Conservation (phyloP, 2,113 vertebrate species). For the Hoplias malabaricus region DNA sequence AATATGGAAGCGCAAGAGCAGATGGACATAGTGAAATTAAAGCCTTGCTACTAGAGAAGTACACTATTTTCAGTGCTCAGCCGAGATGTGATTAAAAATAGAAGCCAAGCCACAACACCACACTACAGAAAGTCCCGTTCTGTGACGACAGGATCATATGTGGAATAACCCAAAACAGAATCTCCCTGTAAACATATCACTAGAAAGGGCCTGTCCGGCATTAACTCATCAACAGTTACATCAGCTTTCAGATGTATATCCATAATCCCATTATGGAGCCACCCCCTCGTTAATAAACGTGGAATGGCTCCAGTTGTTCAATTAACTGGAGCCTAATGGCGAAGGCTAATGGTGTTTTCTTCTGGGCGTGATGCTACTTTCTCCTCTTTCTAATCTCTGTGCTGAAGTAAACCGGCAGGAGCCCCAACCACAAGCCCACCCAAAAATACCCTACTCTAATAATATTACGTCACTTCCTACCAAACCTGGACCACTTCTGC, state of each 20-base stretch:
- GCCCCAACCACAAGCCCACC: neutral
- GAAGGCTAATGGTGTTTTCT: neutral
- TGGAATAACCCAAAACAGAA: neutral
- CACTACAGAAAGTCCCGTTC: neutral
- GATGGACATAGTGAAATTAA: neutral
- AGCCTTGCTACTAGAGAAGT: neutral
- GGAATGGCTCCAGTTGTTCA: neutral
- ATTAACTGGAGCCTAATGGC: neutral
- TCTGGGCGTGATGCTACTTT: neutral
- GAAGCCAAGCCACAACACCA: neutral
- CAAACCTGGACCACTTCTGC: neutral
- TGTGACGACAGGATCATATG: neutral
- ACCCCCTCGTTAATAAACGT: neutral
- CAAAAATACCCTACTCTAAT: neutral
- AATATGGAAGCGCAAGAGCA: neutral
- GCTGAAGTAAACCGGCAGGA: slow-evolving; percentile 13
- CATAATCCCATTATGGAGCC: neutral
- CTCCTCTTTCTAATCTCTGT: neutral
- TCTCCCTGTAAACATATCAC: neutral
- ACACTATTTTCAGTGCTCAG: neutral
- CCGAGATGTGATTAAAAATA: neutral
- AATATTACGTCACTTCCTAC: neutral
- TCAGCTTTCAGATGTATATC: neutral
- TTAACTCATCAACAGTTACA: neutral
- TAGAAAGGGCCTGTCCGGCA: neutral